Evolutionary conservation across 2,888 invertebrate genomes (phyloP), one percentile per base, ranked within the genome.

Genomic region (Xestoiulus laeticollis): DNA sequence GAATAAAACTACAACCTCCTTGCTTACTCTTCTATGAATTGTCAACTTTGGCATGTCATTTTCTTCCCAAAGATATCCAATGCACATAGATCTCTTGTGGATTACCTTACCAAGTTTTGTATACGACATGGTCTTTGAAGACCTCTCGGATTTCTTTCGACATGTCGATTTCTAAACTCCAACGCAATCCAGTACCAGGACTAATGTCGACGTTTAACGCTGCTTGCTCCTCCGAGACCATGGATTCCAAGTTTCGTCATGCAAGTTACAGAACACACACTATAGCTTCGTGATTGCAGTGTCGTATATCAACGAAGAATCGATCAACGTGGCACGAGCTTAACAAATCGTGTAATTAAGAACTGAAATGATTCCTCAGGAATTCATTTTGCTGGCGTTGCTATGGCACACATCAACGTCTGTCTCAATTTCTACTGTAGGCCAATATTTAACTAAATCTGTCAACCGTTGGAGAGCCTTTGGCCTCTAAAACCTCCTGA

Each of bases 251-350:
- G n/a, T 59, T 68, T n/a, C 22, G 22, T 6, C 6, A 22, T 10
- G 22, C 4, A 8, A 8, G 22, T 68, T 68, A 6, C 22, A 0
- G 5, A 26, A 68, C n/a, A 53, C 53, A 38, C 38, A 38, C 4
- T 38, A 38, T 38, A 38, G 19, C n/a, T 19, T 53, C 19, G 16
- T 53, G 53, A 68, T 68, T 68, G 22, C 68, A 14, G 30, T 2
- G 30, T 78, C 78, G 78, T 78, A 78, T 78, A 26, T 78, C 78
- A 78, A 78, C 30, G 78, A 78, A 78, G 78, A 30, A 78, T 78
- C 78, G 30, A 78, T 78, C 12, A 26, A 14, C 78, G 78, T 78
- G 26, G 14, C 78, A 78, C 78, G 14, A 26, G 16, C 78, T 78
- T 78, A 26, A 30, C 30, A 14, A 78, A 78, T 78, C 12, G 30